Evolutionary conservation across 2,113 vertebrate genomes (phyloP).

Genomic region (Pongo abelii): DNA sequence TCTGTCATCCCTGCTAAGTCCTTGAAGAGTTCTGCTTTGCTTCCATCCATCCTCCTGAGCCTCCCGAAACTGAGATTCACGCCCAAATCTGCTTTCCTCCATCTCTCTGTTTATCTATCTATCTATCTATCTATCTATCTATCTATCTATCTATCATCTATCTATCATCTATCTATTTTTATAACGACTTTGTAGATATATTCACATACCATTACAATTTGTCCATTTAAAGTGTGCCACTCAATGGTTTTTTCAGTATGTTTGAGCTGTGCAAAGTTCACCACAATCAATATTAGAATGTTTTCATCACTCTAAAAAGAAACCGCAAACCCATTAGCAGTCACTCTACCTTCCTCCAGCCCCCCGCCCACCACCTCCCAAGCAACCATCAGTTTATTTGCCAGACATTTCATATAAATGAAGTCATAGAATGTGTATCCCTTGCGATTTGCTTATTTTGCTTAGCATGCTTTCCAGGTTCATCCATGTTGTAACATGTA

Average conservation of each 20-base stretch:
- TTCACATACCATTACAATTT: neutral
- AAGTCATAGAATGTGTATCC: neutral
- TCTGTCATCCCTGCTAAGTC: neutral
- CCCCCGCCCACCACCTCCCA: neutral
- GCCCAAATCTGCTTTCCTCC: neutral
- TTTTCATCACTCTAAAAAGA: neutral
- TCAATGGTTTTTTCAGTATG: neutral
- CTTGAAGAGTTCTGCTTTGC: neutral
- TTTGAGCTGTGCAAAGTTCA: neutral
- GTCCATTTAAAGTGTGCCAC: neutral
- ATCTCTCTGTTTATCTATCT: neutral
- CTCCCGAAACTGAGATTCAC: neutral
- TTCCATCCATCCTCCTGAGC: neutral
- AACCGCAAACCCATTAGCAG: neutral
- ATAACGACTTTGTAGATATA: neutral
- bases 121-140: accelerated
- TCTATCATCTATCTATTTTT: neutral
- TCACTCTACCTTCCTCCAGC: neutral
- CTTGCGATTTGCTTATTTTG: neutral
- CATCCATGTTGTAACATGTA: neutral
- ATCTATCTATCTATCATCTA: neutral
- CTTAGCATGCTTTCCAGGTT: neutral
- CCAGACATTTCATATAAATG: neutral
- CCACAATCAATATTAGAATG: neutral
- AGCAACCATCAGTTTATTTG: neutral